A percentile compares a stretch with the other conserved stretches of the same genome.
These are phyloP conservation scores for Cryptus viduatorius DNA, from an alignment of 2,888 invertebrate genomes.

Conservation along the genomic window DNA sequence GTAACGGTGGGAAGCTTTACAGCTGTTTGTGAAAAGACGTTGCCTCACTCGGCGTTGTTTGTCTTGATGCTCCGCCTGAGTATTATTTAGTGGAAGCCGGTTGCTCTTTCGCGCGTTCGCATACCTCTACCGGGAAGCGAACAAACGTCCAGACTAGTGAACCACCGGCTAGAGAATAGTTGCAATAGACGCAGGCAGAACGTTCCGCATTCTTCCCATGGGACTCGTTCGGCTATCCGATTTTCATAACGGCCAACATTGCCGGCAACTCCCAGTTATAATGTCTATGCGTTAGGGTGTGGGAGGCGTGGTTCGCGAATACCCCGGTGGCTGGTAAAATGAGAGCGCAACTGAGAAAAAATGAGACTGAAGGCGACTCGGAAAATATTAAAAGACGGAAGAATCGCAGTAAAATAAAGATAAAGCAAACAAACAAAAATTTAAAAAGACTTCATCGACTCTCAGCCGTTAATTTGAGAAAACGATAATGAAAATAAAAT, in stretches of 20 bases:
- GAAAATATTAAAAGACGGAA: conserved; percentile 53
- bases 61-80: conserved; percentile 55
- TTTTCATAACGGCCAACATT: conserved; percentile 72
- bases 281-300: conserved; percentile 33
- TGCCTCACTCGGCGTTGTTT: conserved; percentile 34
- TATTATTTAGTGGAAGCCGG: conserved; percentile 64
- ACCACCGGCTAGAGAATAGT: conserved; percentile 1
- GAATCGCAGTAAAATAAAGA: conserved; percentile 17
- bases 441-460: neutral
- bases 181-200: conserved; percentile 8
- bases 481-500: neutral
- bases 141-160: conserved; percentile 32
- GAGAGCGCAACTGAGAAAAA: neutral
- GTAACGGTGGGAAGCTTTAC: conserved; percentile 64
- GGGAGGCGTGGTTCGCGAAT: neutral
- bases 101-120: neutral
- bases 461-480: neutral
- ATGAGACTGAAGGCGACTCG: conserved; percentile 21
- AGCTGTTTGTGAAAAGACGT: conserved; percentile 56
- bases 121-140: neutral
- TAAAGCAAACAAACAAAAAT: neutral
- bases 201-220: conserved; percentile 55
- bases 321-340: conserved; percentile 3
- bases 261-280: conserved; percentile 53
- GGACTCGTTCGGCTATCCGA: conserved; percentile 69